These are phyloP conservation scores for Solenopsis invicta DNA, from an alignment of 1,140 invertebrate species.

Conservation along the genomic window DNA sequence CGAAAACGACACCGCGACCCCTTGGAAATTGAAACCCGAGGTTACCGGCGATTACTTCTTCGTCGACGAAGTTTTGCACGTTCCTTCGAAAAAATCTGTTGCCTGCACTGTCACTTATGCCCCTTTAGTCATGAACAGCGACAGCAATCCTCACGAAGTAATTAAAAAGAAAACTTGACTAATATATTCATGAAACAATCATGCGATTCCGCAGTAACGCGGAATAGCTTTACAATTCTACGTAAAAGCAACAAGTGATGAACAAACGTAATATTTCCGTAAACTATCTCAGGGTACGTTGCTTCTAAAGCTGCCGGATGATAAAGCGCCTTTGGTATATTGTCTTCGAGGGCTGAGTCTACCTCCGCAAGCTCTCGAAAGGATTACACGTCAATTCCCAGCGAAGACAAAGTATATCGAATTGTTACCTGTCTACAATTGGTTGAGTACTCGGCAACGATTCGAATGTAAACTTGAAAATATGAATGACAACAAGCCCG, in stretches of 20 bases:
- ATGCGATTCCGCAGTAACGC: neutral
- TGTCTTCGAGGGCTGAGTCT: constrained; percentile 63
- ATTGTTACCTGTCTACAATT: constrained; percentile 74
- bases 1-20: constrained; percentile 76
- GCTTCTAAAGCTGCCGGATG: constrained; percentile 67
- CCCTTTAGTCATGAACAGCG: constrained; percentile 75
- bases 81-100: constrained; percentile 69
- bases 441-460: constrained; percentile 59
- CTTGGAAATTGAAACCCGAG: constrained; percentile 80
- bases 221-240: neutral
- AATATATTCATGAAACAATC: constrained; percentile 1
- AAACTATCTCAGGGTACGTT: constrained; percentile 71
- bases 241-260: neutral
- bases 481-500: neutral
- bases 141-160: constrained; percentile 70
- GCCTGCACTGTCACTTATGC: constrained; percentile 74
- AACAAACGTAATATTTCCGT: constrained; percentile 10
- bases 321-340: constrained; percentile 70
- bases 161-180: neutral
- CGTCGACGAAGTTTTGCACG: constrained; percentile 61
- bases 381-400: constrained; percentile 71
- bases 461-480: constrained; percentile 71
- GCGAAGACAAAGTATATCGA: constrained; percentile 75
- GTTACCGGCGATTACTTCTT: constrained; percentile 82
- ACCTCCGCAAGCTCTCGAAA: constrained; percentile 41